A percentile compares a stretch with the other conserved stretches of the same genome.
Evolutionary conservation across 2,888 invertebrate species (phyloP).

Genomic region (Zelleria hepariella): DNA sequence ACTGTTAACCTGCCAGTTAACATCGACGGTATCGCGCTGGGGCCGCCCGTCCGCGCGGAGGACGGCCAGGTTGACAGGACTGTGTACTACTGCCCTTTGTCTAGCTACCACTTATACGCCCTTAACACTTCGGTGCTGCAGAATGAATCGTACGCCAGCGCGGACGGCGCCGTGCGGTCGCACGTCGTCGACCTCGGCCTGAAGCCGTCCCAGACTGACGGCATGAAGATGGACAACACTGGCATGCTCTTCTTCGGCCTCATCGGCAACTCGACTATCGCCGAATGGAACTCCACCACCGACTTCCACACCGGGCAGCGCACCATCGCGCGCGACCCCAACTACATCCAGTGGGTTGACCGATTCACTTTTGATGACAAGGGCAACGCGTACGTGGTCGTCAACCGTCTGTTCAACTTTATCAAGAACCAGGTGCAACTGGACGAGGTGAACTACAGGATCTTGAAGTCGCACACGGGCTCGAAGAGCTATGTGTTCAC

Average conservation of each 20-base stretch:
- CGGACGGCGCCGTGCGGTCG: constrained; percentile 43
- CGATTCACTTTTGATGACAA: constrained; percentile 77
- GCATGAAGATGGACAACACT: constrained; percentile 81
- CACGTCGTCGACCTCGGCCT: constrained; percentile 73
- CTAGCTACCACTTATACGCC: constrained; percentile 77
- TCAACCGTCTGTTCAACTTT: constrained; percentile 79
- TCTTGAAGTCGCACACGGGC: constrained; percentile 73
- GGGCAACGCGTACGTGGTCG: constrained; percentile 76
- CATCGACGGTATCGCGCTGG: constrained; percentile 80
- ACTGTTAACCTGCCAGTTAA: constrained; percentile 71
- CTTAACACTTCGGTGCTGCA: constrained; percentile 74
- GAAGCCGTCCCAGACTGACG: constrained; percentile 79
- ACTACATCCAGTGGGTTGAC: constrained; percentile 81
- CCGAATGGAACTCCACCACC: constrained; percentile 77
- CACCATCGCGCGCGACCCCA: constrained; percentile 76
- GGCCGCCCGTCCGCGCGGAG: constrained; percentile 65
- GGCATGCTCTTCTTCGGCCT: constrained; percentile 80
- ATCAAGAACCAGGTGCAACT: constrained; percentile 73
- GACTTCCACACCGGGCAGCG: constrained; percentile 73
- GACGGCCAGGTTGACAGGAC: constrained; percentile 52
- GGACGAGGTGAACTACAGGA: constrained; percentile 76
- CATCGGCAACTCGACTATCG: constrained; percentile 77
- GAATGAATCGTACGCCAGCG: constrained; percentile 57
- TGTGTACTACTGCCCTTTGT: constrained; percentile 78
- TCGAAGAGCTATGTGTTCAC: constrained; percentile 76